A percentile compares a stretch with the other conserved stretches of the same genome.
Evolutionary conservation across 2,888 invertebrate species (phyloP).

Genomic region (Nymphalis urticae): DNA sequence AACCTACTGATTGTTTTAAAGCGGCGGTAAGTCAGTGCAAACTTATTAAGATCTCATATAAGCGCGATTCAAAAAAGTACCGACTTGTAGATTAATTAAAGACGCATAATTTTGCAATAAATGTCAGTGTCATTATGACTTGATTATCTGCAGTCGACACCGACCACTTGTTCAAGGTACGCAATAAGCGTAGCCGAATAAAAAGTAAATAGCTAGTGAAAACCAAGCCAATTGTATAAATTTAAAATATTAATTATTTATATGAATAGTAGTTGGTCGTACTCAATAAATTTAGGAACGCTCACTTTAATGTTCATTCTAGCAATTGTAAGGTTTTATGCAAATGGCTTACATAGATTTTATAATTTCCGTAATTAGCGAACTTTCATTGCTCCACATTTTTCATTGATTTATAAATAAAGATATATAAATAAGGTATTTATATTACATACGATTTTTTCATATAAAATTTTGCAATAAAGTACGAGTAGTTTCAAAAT

Average conservation of each 20-base stretch:
- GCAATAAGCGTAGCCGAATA: constrained; percentile 12
- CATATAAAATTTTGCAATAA: constrained; percentile 10
- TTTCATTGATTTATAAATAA: no score
- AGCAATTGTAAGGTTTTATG: not conserved
- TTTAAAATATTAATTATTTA: constrained; percentile 15
- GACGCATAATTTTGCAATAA: not conserved
- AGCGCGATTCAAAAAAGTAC: not conserved
- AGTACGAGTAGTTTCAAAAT: constrained; percentile 23
- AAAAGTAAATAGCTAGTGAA: constrained; percentile 17
- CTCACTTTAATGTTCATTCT: not conserved
- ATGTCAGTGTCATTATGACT: constrained; percentile 11
- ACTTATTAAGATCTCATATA: not conserved
- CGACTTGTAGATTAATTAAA: not conserved
- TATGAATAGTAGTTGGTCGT: constrained; percentile 11
- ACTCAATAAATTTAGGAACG: not conserved
- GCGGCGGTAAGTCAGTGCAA: constrained; percentile 34
- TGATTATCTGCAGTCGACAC: constrained; percentile 17
- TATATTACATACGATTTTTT: no score
- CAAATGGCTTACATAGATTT: not conserved
- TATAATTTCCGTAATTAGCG: no score
- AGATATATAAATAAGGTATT: no score
- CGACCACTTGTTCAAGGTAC: constrained; percentile 22
- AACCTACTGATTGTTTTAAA: constrained; percentile 58
- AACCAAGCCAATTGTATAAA: constrained; percentile 15
- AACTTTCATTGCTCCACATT: no score